Conservation (phyloP, 1,140 invertebrate species). For the Drosophila orena region DNA sequence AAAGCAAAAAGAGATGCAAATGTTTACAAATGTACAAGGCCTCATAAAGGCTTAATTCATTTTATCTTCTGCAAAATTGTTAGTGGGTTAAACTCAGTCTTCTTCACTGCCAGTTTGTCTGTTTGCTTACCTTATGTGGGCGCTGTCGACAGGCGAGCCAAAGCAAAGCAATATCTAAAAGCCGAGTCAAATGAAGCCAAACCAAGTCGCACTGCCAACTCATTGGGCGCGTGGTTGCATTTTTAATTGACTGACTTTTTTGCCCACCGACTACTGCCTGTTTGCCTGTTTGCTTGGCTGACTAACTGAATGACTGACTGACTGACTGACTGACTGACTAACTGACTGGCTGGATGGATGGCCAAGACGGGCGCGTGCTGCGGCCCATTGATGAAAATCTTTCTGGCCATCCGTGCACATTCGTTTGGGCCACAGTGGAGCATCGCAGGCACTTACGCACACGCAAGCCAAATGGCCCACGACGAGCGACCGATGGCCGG, state of each 20-base stretch:
- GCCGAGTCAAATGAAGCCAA: slow-evolving; percentile 45
- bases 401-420: slow-evolving; percentile 23
- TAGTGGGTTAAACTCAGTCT: slow-evolving; percentile 49
- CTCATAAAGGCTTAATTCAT: not conserved
- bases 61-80: not conserved
- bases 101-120: slow-evolving; percentile 52
- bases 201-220: slow-evolving; percentile 59
- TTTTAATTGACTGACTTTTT: slow-evolving; percentile 70
- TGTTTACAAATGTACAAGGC: slow-evolving; percentile 25
- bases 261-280: not conserved
- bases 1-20: not conserved
- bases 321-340: slow-evolving; percentile 17
- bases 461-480: slow-evolving; percentile 35
- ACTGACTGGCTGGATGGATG: slow-evolving; percentile 9
- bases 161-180: slow-evolving; percentile 35
- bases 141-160: slow-evolving; percentile 32
- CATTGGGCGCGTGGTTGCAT: slow-evolving; percentile 79
- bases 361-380: slow-evolving; percentile 66
- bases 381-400: slow-evolving; percentile 75
- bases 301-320: not conserved
- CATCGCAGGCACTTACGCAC: slow-evolving; percentile 59
- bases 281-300: not conserved
- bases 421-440: slow-evolving; percentile 53
- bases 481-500: slow-evolving; percentile 40
- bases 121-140: slow-evolving; percentile 43